A percentile compares a stretch with the other conserved stretches of the same genome.
phyloP scores from a whole-genome alignment of 2,113 vertebrate genomes.

The Ariopsis seemanni region DNA sequence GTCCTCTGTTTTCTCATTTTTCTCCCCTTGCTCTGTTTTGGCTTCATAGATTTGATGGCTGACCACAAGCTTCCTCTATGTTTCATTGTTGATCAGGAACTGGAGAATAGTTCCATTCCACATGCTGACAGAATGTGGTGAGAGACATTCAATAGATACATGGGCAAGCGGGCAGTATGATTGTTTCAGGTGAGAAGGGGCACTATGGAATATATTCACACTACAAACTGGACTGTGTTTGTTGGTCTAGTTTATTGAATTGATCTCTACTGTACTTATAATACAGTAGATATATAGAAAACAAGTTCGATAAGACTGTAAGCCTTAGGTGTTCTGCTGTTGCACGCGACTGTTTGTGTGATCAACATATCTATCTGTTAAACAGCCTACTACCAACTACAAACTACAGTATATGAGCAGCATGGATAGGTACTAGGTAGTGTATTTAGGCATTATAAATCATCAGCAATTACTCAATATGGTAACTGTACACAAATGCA shows the following conservation, averaged over 20 bases:
- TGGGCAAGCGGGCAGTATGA: conserved; percentile 1
- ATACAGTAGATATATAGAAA: too few relatives aligned
- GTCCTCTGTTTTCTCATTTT: conserved; percentile 44
- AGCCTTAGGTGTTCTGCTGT: background rate
- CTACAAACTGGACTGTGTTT: background rate
- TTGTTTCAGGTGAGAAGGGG: background rate
- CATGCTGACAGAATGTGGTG: conserved; percentile 26
- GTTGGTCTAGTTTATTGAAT: background rate
- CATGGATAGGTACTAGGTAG: background rate
- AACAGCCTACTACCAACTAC: background rate
- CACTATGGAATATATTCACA: background rate
- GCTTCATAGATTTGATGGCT: conserved; percentile 29
- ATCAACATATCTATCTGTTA: background rate
- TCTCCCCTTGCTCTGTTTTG: conserved; percentile 3
- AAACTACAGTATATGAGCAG: background rate
- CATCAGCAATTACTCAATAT: background rate
- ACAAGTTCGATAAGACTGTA: too few relatives aligned
- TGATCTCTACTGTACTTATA: background rate
- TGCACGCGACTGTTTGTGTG: background rate
- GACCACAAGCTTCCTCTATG: conserved; percentile 42
- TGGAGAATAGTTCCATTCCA: conserved; percentile 34
- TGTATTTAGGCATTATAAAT: background rate
- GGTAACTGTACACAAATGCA: background rate
- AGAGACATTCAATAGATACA: conserved; percentile 34
- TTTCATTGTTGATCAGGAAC: conserved; percentile 35